Evolutionary conservation across 2,797 vertebrate species (phyloP).

Genomic region (Lepilemur septentrionalis): DNA sequence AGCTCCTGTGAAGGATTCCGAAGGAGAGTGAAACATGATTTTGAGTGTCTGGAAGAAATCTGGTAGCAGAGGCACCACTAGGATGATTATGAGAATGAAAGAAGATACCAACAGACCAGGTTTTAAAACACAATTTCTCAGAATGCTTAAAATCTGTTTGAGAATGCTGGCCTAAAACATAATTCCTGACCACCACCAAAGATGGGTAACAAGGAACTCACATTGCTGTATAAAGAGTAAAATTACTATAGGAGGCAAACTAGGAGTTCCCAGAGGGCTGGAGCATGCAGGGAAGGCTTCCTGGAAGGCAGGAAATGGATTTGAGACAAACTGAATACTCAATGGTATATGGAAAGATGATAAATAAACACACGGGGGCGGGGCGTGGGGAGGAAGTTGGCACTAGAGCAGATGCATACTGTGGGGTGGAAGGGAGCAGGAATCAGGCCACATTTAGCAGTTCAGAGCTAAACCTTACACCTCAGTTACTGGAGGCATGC

Average conservation of each 20-base stretch:
- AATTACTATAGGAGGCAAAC: not conserved
- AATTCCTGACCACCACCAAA: not conserved
- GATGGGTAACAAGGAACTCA: not conserved
- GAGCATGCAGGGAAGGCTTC: not conserved
- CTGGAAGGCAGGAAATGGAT: not conserved
- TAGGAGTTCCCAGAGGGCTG: not conserved
- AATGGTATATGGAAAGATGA: not conserved
- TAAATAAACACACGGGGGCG: not conserved
- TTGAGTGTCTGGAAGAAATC: not conserved
- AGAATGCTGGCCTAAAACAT: not conserved
- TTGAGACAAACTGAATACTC: not conserved
- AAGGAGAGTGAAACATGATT: not conserved
- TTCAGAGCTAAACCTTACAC: not conserved
- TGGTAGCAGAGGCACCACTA: not conserved
- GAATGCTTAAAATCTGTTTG: not conserved
- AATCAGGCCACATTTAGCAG: not conserved
- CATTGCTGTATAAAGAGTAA: not conserved
- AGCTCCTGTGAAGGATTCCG: not conserved
- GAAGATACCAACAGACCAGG: not conserved
- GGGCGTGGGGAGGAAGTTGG: not conserved
- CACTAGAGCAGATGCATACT: not conserved
- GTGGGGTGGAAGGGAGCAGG: not conserved
- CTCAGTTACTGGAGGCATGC: not conserved
- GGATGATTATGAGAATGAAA: not conserved
- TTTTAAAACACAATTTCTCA: not conserved